Base-by-base conservation (phyloP, 2,888 invertebrate species). In the Trissoscelio sp. region DNA sequence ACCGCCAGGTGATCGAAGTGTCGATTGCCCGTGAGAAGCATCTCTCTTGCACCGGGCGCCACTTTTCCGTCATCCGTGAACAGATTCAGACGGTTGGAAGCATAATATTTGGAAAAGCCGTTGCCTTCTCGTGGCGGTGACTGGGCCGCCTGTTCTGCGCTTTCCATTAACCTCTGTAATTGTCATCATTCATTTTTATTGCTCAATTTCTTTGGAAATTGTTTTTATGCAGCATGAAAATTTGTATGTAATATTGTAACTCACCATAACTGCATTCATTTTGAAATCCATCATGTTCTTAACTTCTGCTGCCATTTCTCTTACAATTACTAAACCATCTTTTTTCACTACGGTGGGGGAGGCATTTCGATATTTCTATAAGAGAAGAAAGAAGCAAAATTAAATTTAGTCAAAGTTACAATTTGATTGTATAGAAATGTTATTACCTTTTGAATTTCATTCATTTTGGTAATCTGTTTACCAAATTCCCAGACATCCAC, bases 211-310 rank as follows among this genome's bases (percentile, higher is more conserved):
- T 18, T 11, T n/a, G n/a, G n/a, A n/a, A 20, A 48, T 11, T n/a
- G 28, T 53, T n/a, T n/a, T n/a, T n/a, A n/a, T n/a, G n/a, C n/a
- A n/a, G n/a, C n/a, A n/a, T n/a, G n/a, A n/a, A n/a, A n/a, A n/a
- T n/a, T n/a, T n/a, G n/a, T n/a, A n/a, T n/a, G n/a, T 24, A 24
- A 18, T 18, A 37, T n/a, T 48, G 22, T 46, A 39, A 58, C 12
- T 95, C 92, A 97, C 97, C 96, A 96, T 96, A 69, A 97, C 97
- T 28, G 97, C 96, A 90, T 96, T 96, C 92, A 96, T 96, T 92
- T 97, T 97, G 92, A 97, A 96, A 91, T 97, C 97, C 95, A 97
- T 96, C 94, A 97, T 96, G 91, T 96, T 97, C 92, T 97, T 97
- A 67, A 98, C 97, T 92, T 98, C 97, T 0, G 95, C 94, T 9